Evolutionary conservation across 2,797 vertebrate genomes (phyloP).

Genomic region (Anableps anableps): DNA sequence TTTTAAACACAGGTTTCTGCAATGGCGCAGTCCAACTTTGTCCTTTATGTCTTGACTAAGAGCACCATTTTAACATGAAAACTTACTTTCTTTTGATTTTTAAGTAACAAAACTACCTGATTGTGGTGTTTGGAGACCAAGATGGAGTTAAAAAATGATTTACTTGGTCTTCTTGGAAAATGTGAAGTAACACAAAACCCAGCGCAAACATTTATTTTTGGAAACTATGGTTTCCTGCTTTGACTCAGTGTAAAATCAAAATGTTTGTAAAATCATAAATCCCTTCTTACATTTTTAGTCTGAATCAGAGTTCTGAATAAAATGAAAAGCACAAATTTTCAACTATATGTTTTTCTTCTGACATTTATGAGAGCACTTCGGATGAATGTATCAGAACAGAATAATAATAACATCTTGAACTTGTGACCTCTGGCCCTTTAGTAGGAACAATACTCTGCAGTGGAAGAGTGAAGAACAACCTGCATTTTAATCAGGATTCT

Average conservation of each 20-base stretch:
- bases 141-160: neutral
- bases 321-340: neutral
- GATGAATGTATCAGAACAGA: neutral
- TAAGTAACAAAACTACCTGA: too few relatives aligned
- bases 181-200: neutral
- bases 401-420: slow-evolving; percentile 17
- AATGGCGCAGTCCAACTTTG: neutral
- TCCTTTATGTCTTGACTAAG: neutral
- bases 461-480: slow-evolving; percentile 9
- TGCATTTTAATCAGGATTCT: slow-evolving; percentile 41
- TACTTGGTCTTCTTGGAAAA: neutral
- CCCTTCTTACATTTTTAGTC: neutral
- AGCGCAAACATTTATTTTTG: neutral
- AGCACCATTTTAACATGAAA: neutral
- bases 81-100: neutral
- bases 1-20: neutral
- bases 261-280: neutral
- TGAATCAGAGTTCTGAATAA: neutral
- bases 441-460: slow-evolving; percentile 1
- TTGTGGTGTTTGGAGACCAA: neutral
- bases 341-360: neutral
- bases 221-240: neutral
- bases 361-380: neutral
- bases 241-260: neutral
- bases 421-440: slow-evolving; percentile 12